phyloP scores from a whole-genome alignment of 2,113 vertebrate species.

The Lasiurus cinereus region DNA sequence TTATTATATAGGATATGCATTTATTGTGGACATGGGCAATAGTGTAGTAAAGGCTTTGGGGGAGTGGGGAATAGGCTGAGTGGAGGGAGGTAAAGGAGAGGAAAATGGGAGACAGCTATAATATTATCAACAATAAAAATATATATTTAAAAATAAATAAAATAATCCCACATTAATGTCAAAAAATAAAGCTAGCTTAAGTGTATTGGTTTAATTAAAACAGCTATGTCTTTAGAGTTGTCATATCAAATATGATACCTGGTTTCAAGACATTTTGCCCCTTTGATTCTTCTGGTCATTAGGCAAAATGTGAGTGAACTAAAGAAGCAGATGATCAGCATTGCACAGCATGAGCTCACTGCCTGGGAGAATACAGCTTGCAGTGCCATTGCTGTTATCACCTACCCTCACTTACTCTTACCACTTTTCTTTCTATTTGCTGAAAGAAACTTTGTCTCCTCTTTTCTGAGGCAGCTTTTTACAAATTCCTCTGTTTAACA shows the following conservation, averaged over 20 bases:
- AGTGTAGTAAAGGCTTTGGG: no score
- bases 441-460: background rate
- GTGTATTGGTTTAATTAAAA: no score
- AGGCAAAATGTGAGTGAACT: background rate
- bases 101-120: no score
- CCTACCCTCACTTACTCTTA: background rate
- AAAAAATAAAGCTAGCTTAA: no score
- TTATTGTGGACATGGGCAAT: no score
- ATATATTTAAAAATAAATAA: no score
- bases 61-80: no score
- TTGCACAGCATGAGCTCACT: background rate
- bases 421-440: background rate
- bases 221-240: no score
- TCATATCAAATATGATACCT: background rate
- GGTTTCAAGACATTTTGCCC: background rate
- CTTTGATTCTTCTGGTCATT: background rate
- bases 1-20: no score
- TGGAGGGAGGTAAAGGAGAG: no score
- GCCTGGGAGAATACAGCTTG: background rate
- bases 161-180: no score
- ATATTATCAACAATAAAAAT: no score
- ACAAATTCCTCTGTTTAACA: background rate
- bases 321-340: background rate
- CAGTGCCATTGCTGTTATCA: fast-evolving
- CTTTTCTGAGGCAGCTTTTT: background rate